Evolutionary conservation across 2,797 vertebrate species (phyloP).

Genomic region (Pygocentrus nattereri): DNA sequence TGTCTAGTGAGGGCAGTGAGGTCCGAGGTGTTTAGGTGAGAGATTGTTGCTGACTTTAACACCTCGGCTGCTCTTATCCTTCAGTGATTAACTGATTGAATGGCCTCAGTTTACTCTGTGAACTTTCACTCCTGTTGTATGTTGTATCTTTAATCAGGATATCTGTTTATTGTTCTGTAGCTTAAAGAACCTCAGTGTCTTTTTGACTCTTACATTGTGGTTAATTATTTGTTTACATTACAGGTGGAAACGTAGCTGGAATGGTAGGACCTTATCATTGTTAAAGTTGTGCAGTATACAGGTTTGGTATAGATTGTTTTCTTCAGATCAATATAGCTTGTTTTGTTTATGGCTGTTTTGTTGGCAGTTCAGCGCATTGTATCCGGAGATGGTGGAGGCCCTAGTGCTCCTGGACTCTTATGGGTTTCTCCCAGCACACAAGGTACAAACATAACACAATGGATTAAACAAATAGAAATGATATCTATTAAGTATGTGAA

Average conservation of each 20-base stretch:
- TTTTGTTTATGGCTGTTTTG: conserved; percentile 16
- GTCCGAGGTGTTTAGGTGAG: not conserved
- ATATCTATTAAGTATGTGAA: too few relatives aligned
- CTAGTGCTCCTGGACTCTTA: conserved; percentile 84
- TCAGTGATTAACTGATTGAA: not conserved
- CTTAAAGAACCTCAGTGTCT: not conserved
- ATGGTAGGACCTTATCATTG: conserved; percentile 71
- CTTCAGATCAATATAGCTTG: conserved; percentile 20
- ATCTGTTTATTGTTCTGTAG: not conserved
- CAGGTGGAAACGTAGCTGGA: conserved; percentile 82
- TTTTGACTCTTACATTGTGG: not conserved
- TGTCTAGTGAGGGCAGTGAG: not conserved
- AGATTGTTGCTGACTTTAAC: not conserved
- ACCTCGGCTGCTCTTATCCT: not conserved
- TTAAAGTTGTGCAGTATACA: not conserved
- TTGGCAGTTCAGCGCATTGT: conserved; percentile 85
- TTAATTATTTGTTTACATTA: conserved; percentile 41
- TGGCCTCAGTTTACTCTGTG: not conserved
- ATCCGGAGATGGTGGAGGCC: conserved; percentile 90
- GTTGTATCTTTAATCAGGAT: not conserved
- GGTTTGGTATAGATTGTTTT: not conserved
- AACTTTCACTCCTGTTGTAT: not conserved
- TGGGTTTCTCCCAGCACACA: conserved; percentile 78
- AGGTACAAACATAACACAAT: conserved; percentile 59
- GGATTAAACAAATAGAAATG: not conserved